phyloP scores from a whole-genome alignment of 2,113 vertebrate genomes.

The Myotis davidii region DNA sequence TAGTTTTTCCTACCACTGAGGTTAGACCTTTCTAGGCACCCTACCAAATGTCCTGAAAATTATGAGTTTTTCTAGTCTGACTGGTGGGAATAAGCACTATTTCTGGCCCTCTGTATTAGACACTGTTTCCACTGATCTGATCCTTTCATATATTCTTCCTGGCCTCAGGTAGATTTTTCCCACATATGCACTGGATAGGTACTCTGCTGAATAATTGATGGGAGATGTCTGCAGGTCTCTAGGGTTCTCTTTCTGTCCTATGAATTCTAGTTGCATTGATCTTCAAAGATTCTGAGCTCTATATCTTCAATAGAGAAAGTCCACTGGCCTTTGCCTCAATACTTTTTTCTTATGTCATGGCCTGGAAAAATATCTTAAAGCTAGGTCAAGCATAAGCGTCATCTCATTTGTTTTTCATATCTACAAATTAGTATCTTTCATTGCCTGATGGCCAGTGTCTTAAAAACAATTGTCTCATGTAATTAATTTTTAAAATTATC shows the following conservation, averaged over 20 bases:
- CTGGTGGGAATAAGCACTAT: neutral
- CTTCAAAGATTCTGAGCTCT: neutral
- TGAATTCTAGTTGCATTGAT: neutral
- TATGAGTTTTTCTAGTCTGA: neutral
- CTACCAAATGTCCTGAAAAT: neutral
- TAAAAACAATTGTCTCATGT: neutral
- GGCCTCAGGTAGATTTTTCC: neutral
- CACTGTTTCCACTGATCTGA: neutral
- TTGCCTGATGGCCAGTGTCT: neutral
- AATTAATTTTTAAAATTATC: slow-evolving; percentile 22
- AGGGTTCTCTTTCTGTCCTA: neutral
- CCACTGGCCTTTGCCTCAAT: neutral
- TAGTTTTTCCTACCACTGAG: neutral
- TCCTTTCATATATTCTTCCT: neutral
- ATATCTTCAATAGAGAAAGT: neutral
- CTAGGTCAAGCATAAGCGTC: neutral
- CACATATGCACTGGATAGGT: neutral
- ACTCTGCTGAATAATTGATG: neutral
- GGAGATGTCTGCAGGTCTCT: neutral
- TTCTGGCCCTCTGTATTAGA: neutral
- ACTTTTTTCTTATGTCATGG: neutral
- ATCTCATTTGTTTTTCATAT: neutral
- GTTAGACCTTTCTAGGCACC: neutral
- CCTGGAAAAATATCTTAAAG: neutral
- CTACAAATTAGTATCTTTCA: neutral